Base-by-base conservation (phyloP, 2,888 invertebrate species). In the Platypus cylindrus region DNA sequence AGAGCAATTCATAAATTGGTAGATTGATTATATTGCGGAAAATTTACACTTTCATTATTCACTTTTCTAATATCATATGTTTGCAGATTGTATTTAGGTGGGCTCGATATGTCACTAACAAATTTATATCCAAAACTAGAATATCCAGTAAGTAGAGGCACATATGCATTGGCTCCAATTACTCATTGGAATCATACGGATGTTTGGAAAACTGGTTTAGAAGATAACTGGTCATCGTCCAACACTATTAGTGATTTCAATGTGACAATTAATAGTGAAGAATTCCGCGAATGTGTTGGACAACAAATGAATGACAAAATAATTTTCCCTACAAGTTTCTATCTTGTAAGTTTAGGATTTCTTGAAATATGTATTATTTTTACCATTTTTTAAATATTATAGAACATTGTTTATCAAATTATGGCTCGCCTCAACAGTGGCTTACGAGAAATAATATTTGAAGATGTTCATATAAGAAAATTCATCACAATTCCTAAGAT, bases 101-200 rank as follows among this genome's bases (percentile, higher is more conserved):
- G 95, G 2, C 51, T 87, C 34, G 78, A 85, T 49, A 71, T 89
- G 8, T 71, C 79, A 36, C 59, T 90, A 4, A 68, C 78, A 1
- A 74, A 76, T 34, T 65, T 95, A 30, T 93, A 86, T 61, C 83
- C 89, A 0, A 60, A 67, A 20, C 66, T 87, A 0, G 61, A 73
- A 24, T 89, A 75, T 60, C 94, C 94, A 0, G 93, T 94, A 2
- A 80, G 87, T 0, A 71, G 79, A 17, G 80, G 83, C 2, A 94
- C 94, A 0, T 80, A 85, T 0, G 83, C 83, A 74, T 67, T 93
- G 27, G 71, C 85, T 0, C 79, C 86, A 12, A 62, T 85, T 1
- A 73, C 91, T 7, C 73, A 75, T 41, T 94, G 93, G 93, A 89
- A 94, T 51, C 93, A 94, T 52, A 71, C 75, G 18, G 80, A 81